Conservation (phyloP, 2,797 vertebrate species). For the Galagoides demidoff region DNA sequence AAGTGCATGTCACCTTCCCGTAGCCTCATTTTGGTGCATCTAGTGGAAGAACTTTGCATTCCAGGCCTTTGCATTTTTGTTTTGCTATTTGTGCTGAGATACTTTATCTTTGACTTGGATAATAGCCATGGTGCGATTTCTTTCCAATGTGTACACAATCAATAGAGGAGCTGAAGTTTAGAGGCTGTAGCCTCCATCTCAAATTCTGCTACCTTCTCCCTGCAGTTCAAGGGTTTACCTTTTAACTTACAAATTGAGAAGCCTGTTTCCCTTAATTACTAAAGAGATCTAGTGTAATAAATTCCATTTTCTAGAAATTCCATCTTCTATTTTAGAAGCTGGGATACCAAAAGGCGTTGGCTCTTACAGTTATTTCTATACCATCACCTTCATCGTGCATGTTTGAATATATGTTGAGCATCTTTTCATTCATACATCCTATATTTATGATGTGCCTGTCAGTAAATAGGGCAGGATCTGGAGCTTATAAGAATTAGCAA, state of each 20-base stretch:
- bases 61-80: neutral
- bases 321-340: neutral
- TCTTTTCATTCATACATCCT: neutral
- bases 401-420: neutral
- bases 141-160: constrained; percentile 5
- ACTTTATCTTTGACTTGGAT: constrained; percentile 1
- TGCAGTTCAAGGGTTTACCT: constrained; percentile 3
- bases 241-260: constrained; percentile 37
- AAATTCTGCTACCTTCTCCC: neutral
- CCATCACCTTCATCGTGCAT: neutral
- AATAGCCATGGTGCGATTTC: neutral
- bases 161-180: constrained; percentile 41
- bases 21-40: neutral
- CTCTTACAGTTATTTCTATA: neutral
- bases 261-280: neutral
- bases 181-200: neutral
- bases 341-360: neutral
- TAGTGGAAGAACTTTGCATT: neutral
- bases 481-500: neutral
- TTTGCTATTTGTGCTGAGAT: neutral
- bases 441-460: neutral
- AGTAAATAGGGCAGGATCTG: neutral
- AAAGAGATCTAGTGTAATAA: neutral
- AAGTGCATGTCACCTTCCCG: neutral
- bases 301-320: neutral